phyloP scores from a whole-genome alignment of 2,797 vertebrate genomes.

The Acropternis orthonyx region DNA sequence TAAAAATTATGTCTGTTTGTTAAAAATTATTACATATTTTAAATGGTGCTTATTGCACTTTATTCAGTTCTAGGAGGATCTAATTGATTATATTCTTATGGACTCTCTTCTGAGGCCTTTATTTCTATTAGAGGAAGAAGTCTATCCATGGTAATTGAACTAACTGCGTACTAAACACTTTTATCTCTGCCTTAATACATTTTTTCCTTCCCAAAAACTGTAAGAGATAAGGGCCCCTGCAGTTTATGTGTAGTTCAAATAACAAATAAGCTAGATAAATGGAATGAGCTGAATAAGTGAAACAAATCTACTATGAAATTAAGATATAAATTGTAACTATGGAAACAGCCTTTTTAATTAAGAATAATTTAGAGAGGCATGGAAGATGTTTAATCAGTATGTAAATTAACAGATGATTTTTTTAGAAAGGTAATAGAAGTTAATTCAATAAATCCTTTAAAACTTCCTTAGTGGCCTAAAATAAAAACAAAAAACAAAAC shows the following conservation, averaged over 20 bases:
- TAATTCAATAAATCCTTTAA: conserved; percentile 4
- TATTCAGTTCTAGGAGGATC: conserved; percentile 26
- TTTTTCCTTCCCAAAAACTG: conserved; percentile 33
- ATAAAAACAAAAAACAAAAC: background rate
- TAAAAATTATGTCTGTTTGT: conserved; percentile 49
- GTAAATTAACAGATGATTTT: conserved; percentile 28
- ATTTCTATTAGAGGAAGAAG: conserved; percentile 44
- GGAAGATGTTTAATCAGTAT: conserved; percentile 63
- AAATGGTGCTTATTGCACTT: conserved; percentile 44
- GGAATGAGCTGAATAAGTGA: conserved; percentile 26
- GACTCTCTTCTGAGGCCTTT: conserved; percentile 35
- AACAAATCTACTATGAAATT: conserved; percentile 65
- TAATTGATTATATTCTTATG: conserved; percentile 58
- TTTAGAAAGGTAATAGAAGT: conserved; percentile 27
- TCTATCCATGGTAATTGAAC: conserved; percentile 58
- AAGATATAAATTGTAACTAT: conserved; percentile 66
- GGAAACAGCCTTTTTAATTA: conserved; percentile 67
- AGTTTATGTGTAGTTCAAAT: conserved; percentile 60
- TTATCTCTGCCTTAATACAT: conserved; percentile 50
- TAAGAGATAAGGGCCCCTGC: conserved; percentile 52
- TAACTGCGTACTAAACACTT: conserved; percentile 46
- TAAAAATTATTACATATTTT: conserved; percentile 47
- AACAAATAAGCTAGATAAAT: conserved; percentile 68
- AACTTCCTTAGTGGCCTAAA: background rate
- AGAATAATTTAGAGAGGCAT: conserved; percentile 59